These are phyloP conservation scores for Bos indicus DNA, from an alignment of 2,113 vertebrate species.

Conservation along the genomic window DNA sequence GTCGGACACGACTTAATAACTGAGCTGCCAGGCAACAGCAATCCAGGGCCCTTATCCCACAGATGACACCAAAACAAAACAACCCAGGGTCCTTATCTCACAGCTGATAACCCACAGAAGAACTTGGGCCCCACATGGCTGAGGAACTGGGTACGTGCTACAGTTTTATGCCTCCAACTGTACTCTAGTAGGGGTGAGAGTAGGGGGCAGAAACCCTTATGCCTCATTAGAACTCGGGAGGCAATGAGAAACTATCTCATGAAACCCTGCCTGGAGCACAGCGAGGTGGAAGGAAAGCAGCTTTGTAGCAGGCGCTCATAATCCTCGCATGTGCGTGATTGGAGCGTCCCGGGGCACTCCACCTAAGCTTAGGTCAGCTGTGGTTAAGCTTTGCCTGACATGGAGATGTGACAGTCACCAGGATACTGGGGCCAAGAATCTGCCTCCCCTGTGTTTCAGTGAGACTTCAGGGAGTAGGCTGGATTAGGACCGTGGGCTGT, in stretches of 20 bases:
- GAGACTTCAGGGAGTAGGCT: neutral
- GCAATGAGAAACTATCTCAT: rapidly evolving
- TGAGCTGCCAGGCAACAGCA: neutral
- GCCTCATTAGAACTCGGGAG: neutral
- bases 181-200: rapidly evolving
- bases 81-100: neutral
- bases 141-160: neutral
- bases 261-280: neutral
- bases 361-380: neutral
- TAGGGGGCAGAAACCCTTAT: neutral
- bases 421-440: rapidly evolving
- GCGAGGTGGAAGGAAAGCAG: rapidly evolving
- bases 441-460: no score
- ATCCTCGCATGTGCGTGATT: rapidly evolving
- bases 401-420: rapidly evolving
- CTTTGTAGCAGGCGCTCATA: neutral
- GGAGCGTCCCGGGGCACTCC: rapidly evolving
- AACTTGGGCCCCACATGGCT: rapidly evolving
- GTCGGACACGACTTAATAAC: neutral
- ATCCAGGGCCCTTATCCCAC: neutral
- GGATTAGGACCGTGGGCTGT: neutral
- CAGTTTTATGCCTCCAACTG: neutral
- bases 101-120: no score
- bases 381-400: rapidly evolving
- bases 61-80: neutral